Conservation (phyloP, 2,113 vertebrate genomes). For the Salvelinus sp. region DNA sequence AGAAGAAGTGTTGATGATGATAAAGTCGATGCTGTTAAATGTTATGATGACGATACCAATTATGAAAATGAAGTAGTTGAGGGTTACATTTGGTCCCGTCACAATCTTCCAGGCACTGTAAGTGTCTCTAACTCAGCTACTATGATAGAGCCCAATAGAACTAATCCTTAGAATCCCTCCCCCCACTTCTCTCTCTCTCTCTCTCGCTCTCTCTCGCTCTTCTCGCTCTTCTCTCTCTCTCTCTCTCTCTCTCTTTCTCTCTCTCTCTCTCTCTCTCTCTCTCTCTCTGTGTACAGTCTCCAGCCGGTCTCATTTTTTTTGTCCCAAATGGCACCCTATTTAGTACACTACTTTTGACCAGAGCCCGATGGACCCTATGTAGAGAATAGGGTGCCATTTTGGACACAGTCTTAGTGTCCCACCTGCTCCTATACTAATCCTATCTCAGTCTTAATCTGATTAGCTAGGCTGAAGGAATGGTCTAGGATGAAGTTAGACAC, state of each 20-base stretch:
- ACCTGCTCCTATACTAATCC: constrained; percentile 60
- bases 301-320: not conserved
- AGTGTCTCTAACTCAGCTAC: constrained; percentile 8
- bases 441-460: constrained; percentile 57
- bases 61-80: not conserved
- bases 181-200: constrained; percentile 12
- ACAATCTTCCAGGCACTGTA: not conserved
- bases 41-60: not conserved
- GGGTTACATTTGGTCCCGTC: not conserved
- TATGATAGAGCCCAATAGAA: constrained; percentile 18
- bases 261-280: not conserved
- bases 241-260: not conserved
- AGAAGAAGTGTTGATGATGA: not conserved
- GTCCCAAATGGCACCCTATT: too few relatives aligned
- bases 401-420: constrained; percentile 24
- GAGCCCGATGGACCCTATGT: too few relatives aligned
- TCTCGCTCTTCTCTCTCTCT: not conserved
- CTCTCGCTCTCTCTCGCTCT: not conserved
- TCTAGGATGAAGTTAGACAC: constrained; percentile 31
- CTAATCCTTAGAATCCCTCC: constrained; percentile 57
- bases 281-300: not conserved
- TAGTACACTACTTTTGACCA: not conserved
- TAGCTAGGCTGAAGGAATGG: constrained; percentile 26
- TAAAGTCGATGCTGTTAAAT: not conserved
- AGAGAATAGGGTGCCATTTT: not conserved